Conservation (phyloP, 2,797 vertebrate species). For the Furcifer pardalis region DNA sequence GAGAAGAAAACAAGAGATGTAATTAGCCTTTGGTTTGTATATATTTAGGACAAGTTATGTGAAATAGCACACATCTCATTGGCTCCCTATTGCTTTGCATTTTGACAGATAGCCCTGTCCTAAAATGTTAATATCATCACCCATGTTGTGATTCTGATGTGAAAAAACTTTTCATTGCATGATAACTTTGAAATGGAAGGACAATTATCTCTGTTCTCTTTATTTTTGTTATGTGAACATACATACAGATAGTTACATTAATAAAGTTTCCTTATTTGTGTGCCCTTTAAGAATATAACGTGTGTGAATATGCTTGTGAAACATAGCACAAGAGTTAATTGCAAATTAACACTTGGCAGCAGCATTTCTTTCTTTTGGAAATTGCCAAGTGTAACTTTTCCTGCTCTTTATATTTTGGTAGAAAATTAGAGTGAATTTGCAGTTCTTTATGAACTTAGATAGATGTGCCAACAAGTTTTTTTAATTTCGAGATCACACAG, state of each 20-base stretch:
- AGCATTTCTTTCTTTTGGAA: neutral
- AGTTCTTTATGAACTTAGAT: neutral
- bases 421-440: conserved; percentile 53
- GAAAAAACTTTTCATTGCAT: neutral
- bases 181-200: too few relatives aligned
- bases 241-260: neutral
- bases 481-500: too few relatives aligned
- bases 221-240: neutral
- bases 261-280: neutral
- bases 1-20: neutral
- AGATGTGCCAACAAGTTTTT: too few relatives aligned
- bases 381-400: neutral
- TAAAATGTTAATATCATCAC: neutral
- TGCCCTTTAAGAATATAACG: neutral
- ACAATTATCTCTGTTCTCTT: neutral
- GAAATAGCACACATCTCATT: neutral
- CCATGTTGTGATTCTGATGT: neutral
- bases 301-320: neutral
- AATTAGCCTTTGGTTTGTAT: neutral
- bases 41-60: neutral
- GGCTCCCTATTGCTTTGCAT: neutral
- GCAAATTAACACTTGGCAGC: neutral
- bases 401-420: conserved; percentile 25
- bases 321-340: neutral
- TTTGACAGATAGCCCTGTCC: neutral